phyloP scores from a whole-genome alignment of 2,888 invertebrate genomes.

The Agonopterix subpropinquella region DNA sequence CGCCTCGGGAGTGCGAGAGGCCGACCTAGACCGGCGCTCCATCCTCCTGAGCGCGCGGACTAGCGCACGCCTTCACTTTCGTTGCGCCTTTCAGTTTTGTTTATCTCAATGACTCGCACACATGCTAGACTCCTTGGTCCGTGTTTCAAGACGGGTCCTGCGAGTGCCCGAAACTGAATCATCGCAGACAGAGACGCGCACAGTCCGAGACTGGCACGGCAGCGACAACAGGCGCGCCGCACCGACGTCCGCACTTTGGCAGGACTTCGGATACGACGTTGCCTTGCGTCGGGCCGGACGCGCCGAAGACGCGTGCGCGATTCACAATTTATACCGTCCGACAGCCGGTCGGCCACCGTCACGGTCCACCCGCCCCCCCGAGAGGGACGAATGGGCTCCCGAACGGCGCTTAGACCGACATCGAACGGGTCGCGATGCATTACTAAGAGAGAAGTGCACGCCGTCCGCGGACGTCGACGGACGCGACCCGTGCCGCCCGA shows the following conservation, averaged over 20 bases:
- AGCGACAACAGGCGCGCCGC: conserved; percentile 24
- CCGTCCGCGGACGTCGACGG: conserved; percentile 29
- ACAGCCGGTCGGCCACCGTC: conserved; percentile 16
- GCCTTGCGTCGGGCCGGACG: conserved; percentile 13
- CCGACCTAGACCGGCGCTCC: conserved; percentile 46
- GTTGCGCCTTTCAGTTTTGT: conserved; percentile 78
- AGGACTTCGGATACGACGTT: conserved; percentile 31
- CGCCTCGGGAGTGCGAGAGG: conserved; percentile 75
- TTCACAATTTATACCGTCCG: background rate
- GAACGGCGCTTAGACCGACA: conserved; percentile 49
- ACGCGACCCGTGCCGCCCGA: conserved; percentile 25
- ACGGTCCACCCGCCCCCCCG: conserved; percentile 16
- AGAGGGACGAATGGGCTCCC: conserved; percentile 23
- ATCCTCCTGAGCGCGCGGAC: conserved; percentile 55
- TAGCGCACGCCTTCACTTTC: conserved; percentile 75
- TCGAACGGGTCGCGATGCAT: conserved; percentile 73
- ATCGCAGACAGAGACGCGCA: conserved; percentile 45
- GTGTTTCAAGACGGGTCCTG: conserved; percentile 81
- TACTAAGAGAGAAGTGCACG: conserved; percentile 55
- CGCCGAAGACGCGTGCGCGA: conserved; percentile 1
- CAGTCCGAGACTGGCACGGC: conserved; percentile 30
- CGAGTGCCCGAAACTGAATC: conserved; percentile 59
- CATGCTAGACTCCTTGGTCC: conserved; percentile 49
- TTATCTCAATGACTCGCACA: conserved; percentile 80
- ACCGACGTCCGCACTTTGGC: conserved; percentile 36